Evolutionary conservation across 2,888 invertebrate genomes (phyloP), one percentile per base, ranked within the genome.

Genomic region (Trichacis sp.): DNA sequence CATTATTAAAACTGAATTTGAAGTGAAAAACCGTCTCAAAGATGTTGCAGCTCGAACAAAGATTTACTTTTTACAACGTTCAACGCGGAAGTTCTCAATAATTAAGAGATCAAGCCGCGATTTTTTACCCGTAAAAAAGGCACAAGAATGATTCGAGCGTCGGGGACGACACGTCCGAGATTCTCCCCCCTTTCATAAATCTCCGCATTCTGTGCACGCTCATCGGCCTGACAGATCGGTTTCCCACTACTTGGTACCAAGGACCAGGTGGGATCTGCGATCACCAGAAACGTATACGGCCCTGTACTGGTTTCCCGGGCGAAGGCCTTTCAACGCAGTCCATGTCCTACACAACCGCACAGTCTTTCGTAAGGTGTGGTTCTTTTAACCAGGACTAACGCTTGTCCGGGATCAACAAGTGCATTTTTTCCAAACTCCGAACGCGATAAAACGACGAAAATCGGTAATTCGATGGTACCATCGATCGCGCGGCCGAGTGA

Each of bases 311-410:
- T 77, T 74, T 74, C 74, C 73, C 74, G 73, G 73, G 73, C 76
- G 80, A 80, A 77, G 76, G 80, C 77, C 81, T 81, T 81, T 80
- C 81, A 75, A 81, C 78, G 79, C 75, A 71, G 68, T 56, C 71
- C 73, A 74, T 72, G 69, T 75, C 74, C 71, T 62, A 67, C 68
- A 71, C 68, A 65, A 70, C 71, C 74, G 73, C 76, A 75, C 76
- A 77, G 80, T 80, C 78, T 75, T 70, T 74, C 74, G 74, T 73
- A 77, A 81, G 81, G 81, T 80, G 81, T 80, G 81, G 81, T 81
- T 79, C 80, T 66, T 59, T 58, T 36, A 52, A 61, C 60, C 73
- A 70, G 72, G 73, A 74, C 73, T 76, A 73, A 36, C 74, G 71
- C 51, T 64, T 70, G 61, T 51, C 63, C 69, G 69, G 73, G 73